phyloP scores from a whole-genome alignment of 2,888 invertebrate species.

The Amphipoea lucens region DNA sequence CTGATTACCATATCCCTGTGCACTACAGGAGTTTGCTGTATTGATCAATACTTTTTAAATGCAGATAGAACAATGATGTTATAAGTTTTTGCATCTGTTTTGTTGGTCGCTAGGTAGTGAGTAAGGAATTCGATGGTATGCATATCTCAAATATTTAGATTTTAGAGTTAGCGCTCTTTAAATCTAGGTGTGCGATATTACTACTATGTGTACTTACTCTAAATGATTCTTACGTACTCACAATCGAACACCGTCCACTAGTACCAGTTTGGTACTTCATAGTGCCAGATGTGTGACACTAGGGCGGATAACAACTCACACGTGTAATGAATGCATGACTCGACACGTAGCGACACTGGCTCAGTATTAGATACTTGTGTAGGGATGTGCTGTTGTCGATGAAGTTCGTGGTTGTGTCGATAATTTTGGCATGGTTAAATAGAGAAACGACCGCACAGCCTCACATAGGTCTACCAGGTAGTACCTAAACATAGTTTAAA shows the following conservation, averaged over 20 bases:
- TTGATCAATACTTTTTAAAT: too few relatives aligned
- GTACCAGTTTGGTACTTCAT: conserved; percentile 19
- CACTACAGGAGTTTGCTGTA: too few relatives aligned
- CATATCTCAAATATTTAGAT: too few relatives aligned
- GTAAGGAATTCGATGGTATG: too few relatives aligned
- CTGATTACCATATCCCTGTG: too few relatives aligned
- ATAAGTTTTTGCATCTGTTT: too few relatives aligned
- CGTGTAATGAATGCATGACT: conserved; percentile 77
- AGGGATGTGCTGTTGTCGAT: conserved; percentile 68
- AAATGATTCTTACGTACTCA: background rate
- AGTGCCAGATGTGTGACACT: conserved; percentile 60
- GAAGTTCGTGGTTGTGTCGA: conserved; percentile 8
- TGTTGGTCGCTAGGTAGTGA: too few relatives aligned
- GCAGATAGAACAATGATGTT: too few relatives aligned
- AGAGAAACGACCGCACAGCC: background rate
- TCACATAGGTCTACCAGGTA: background rate
- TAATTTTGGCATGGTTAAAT: background rate
- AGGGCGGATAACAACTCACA: conserved; percentile 66
- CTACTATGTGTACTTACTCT: background rate
- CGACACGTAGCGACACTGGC: conserved; percentile 77
- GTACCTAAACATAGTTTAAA: background rate
- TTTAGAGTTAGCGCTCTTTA: too few relatives aligned
- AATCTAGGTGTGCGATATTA: too few relatives aligned
- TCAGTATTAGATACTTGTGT: conserved; percentile 66
- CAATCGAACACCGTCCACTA: conserved; percentile 9